Base-by-base conservation (phyloP, 2,888 invertebrate genomes). In the Gandaritis pyraliata region DNA sequence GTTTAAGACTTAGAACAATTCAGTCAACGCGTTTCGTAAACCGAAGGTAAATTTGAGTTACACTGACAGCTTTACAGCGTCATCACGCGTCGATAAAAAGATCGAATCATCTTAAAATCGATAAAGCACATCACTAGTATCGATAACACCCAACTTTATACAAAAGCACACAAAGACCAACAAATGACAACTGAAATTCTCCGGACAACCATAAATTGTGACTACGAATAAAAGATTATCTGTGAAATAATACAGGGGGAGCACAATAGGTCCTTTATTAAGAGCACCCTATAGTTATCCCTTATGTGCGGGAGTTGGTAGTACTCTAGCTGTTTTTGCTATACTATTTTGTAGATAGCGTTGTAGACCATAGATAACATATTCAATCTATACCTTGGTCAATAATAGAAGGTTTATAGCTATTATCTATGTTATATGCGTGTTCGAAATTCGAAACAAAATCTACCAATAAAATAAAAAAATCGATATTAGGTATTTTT, bases 191-290 rank as follows among this genome's bases (percentile, higher is more conserved):
- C 88, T 86, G 88, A 86, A 89, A 86, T 83, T 83, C 84, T 85
- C 83, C 82, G 79, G 79, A 71, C 76, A 60, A 73, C 86, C 86
- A 90, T 90, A 89, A 89, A 90, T 89, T 85, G 82, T 86, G 81
- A 84, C 79, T 71, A 72, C 75, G 84, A 80, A 88, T 88, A 90
- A 89, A 89, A 89, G 86, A 90, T 90, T 89, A 90, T 90, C 89
- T 82, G 75, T 77, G 87, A 82, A 87, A 90, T 89, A 89, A 88
- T 88, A 86, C 80, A 72, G 85, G 87, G 89, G 85, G 82, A 86
- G 80, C 74, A 89, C 89, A 90, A 90, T 88, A 78, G 86, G 77
- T 64, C 78, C 85, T 86, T 88, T 90, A 89, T 88, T 87, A 86
- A 81, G 78, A 74, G 73, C 77, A 76, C 75, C 77, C 79, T 75